Percentiles rank a stretch among this genome's conserved stretches.
Evolutionary conservation across 2,888 invertebrate genomes (phyloP).

Genomic region (Sturmia bella): DNA sequence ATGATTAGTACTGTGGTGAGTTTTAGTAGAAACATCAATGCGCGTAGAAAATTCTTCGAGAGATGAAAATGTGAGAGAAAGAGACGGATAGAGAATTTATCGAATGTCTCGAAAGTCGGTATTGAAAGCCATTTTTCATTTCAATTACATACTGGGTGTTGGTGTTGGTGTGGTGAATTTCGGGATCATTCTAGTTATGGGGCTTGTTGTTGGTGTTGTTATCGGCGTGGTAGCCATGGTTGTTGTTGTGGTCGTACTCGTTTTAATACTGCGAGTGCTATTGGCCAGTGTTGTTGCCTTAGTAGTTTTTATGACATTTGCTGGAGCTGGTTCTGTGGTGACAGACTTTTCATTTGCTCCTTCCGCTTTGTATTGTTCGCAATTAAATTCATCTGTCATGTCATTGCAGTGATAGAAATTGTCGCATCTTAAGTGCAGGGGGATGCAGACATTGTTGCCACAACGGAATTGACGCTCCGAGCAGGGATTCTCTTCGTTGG

Average conservation of each 20-base stretch:
- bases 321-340: constrained; percentile 68
- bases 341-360: constrained; percentile 23
- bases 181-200: neutral
- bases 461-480: constrained; percentile 84
- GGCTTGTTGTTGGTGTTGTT: constrained; percentile 45
- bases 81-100: no score
- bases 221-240: constrained; percentile 9
- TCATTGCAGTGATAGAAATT: constrained; percentile 84
- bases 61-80: constrained; percentile 28
- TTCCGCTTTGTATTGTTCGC: constrained; percentile 75
- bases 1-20: constrained; percentile 6
- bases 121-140: constrained; percentile 27
- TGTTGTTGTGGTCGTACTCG: neutral
- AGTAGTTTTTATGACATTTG: constrained; percentile 69
- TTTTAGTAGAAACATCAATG: constrained; percentile 23
- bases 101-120: neutral
- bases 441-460: constrained; percentile 84
- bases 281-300: neutral
- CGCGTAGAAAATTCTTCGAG: constrained; percentile 32
- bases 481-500: constrained; percentile 80
- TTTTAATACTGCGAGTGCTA: neutral
- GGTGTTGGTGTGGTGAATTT: constrained; percentile 49
- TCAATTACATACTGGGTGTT: constrained; percentile 68
- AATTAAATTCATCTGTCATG: constrained; percentile 84
- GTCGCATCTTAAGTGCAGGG: constrained; percentile 83